Evolutionary conservation across 2,888 invertebrate genomes (phyloP).

Genomic region (Drosophila picticornis): DNA sequence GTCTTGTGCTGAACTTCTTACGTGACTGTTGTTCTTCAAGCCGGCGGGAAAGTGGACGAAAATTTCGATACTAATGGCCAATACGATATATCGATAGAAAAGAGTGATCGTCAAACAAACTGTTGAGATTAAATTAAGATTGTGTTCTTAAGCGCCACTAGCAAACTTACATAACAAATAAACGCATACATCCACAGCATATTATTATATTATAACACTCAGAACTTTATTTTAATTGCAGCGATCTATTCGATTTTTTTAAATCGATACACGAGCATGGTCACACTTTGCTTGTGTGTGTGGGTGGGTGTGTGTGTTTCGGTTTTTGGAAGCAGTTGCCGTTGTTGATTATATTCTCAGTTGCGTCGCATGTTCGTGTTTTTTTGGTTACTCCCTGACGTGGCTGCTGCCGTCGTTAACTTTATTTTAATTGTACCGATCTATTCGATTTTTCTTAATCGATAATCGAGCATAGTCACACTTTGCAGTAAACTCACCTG

Average conservation of each 20-base stretch:
- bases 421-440: neutral
- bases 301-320: too few relatives aligned
- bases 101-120: neutral
- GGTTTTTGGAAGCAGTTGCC: too few relatives aligned
- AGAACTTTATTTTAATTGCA: neutral
- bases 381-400: too few relatives aligned
- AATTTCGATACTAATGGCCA: neutral
- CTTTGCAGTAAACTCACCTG: conserved; percentile 69
- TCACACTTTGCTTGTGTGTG: neutral
- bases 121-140: neutral
- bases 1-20: neutral
- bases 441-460: neutral
- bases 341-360: too few relatives aligned
- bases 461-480: neutral
- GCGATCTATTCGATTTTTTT: neutral
- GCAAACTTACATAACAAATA: neutral
- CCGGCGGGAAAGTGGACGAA: neutral
- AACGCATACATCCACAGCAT: neutral
- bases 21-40: neutral
- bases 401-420: too few relatives aligned
- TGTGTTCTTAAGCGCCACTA: neutral
- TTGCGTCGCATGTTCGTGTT: too few relatives aligned
- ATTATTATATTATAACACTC: neutral
- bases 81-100: conserved; percentile 1
- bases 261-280: neutral